These are phyloP conservation scores for Polypedilum vanderplanki DNA, from an alignment of 1,140 invertebrate species.

Conservation along the genomic window DNA sequence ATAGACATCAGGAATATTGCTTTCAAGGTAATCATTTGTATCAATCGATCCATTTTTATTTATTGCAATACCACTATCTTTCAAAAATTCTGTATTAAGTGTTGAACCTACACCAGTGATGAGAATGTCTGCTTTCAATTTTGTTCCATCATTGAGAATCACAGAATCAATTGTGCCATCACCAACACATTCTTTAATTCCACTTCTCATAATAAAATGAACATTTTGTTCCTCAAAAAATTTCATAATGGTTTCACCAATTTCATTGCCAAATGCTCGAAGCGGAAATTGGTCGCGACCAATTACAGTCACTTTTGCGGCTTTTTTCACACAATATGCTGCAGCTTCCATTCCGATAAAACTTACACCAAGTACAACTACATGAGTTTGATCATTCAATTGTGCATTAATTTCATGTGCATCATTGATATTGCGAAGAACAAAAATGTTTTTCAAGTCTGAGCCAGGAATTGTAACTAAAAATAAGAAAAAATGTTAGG, in stretches of 20 bases:
- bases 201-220: conserved; percentile 59
- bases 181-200: conserved; percentile 53
- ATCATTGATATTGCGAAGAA: conserved; percentile 67
- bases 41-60: conserved; percentile 62
- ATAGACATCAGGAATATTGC: conserved; percentile 69
- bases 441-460: conserved; percentile 66
- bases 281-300: conserved; percentile 67
- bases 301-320: conserved; percentile 70
- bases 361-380: conserved; percentile 72
- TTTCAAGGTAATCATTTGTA: conserved; percentile 67
- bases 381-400: conserved; percentile 51
- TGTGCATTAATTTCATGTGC: conserved; percentile 53
- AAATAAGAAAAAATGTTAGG: neutral
- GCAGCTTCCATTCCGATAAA: conserved; percentile 82
- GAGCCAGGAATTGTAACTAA: conserved; percentile 53
- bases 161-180: conserved; percentile 55
- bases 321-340: conserved; percentile 63
- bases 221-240: conserved; percentile 64
- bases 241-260: conserved; percentile 59
- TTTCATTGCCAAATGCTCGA: conserved; percentile 60
- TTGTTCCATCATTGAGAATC: conserved; percentile 57
- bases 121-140: conserved; percentile 68
- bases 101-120: conserved; percentile 77
- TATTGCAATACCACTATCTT: conserved; percentile 61
- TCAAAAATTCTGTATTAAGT: conserved; percentile 75